Conservation (phyloP, 2,797 vertebrate species). For the Peromyscus eremicus region DNA sequence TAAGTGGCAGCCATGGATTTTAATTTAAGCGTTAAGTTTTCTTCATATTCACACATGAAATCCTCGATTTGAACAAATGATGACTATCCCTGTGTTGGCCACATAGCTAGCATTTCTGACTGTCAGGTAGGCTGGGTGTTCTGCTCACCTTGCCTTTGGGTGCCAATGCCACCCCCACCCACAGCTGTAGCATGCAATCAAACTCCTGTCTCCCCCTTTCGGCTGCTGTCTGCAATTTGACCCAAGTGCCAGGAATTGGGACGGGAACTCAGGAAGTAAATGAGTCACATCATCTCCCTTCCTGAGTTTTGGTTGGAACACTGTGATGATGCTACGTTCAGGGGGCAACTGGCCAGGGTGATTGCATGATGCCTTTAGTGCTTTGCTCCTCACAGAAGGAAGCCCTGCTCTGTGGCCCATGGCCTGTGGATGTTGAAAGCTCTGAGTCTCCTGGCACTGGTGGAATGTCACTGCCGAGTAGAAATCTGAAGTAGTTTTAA, state of each 20-base stretch:
- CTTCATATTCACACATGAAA: accelerated
- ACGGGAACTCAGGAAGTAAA: not conserved
- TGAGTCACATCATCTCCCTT: not conserved
- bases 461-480: not conserved
- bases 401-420: accelerated
- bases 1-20: accelerated
- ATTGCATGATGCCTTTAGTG: accelerated
- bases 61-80: too few species aligned
- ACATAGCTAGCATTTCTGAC: accelerated
- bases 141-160: accelerated
- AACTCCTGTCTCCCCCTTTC: accelerated
- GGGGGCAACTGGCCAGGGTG: not conserved
- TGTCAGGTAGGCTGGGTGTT: accelerated
- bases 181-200: accelerated
- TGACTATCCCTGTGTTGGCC: accelerated
- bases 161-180: accelerated
- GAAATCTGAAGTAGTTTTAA: not conserved
- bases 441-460: not conserved
- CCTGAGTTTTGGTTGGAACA: not conserved
- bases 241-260: not conserved
- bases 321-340: not conserved
- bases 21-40: not conserved
- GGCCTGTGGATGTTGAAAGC: accelerated
- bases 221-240: not conserved
- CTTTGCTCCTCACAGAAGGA: not conserved